Base-by-base conservation (phyloP, 2,113 vertebrate species). In the Lethenteron reissneri region DNA sequence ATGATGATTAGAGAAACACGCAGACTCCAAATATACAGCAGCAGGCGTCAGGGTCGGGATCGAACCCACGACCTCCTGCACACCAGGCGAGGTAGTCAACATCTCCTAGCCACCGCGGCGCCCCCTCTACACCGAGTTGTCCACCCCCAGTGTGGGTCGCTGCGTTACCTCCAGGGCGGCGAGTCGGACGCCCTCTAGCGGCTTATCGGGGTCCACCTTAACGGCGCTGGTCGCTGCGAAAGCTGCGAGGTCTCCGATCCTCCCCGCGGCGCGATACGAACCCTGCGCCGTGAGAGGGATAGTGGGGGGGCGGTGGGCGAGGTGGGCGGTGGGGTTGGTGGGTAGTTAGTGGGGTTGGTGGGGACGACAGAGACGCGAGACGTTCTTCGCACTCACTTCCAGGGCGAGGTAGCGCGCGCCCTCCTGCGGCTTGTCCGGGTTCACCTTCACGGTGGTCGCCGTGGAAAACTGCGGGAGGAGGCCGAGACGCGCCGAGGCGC, bases 131-230 rank as follows among this genome's bases (percentile, higher is more conserved):
- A 41, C 41, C 41, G 41, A 41, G 41, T 7, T 41, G 41, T 41
- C 41, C 41, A 41, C 41, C 41, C 41, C 41, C 5, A 7, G 3
- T 7, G 41, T 41, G 41, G 5, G 6, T 41, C 41, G 41, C 41
- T 7, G 41, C 6, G 6, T 80, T 86, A 97, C 94, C 92, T 97
- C 85, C 59, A 97, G 80, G 0, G 80, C 82, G 2, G 83, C 82
- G 70, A 94, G 81, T 56, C 88, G 85, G n/a, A 81, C 83, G 0
- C 89, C 89, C 77, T 97, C 88, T 69, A 97, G 78, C 1, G 94
- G 88, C 72, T 97, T 97, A 77, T 97, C 92, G 0, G 94, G 92
- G 79, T 90, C 94, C 85, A 95, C 91, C 77, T 97, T 97, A 74
- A 97, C 76, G 76, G 87, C 88, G 57, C 57, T 70, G 0, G 83